Evolutionary conservation across 53 echinoderm and acorn worm genomes (phyloP).

Genomic region (Astropecten irregularis): DNA sequence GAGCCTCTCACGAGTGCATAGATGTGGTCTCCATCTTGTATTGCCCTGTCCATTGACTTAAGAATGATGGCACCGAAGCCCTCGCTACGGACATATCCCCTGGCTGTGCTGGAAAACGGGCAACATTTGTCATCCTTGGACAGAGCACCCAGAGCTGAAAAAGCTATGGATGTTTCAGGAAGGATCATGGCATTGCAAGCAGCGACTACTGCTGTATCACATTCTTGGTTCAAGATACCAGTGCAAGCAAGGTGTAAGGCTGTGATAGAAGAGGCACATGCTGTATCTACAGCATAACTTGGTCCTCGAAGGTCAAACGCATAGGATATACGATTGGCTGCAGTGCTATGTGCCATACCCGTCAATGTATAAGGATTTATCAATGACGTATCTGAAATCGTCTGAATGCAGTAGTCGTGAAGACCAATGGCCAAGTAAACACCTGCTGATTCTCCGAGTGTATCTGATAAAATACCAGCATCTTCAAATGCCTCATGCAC

Average conservation of each 20-base stretch:
- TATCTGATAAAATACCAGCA: slow-evolving; percentile 64
- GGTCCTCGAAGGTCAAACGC: slow-evolving; percentile 71
- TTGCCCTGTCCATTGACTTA: slow-evolving; percentile 77
- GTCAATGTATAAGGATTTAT: slow-evolving; percentile 63
- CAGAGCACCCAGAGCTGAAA: slow-evolving; percentile 90
- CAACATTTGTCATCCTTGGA: slow-evolving; percentile 90
- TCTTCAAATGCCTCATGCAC: slow-evolving; percentile 72
- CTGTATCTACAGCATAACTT: slow-evolving; percentile 84
- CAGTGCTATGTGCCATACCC: slow-evolving; percentile 42
- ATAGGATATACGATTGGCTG: slow-evolving; percentile 61
- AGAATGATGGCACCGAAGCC: slow-evolving; percentile 87
- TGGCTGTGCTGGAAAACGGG: slow-evolving; percentile 91
- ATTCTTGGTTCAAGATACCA: slow-evolving; percentile 82
- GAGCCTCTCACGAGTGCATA: slow-evolving; percentile 85
- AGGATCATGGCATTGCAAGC: slow-evolving; percentile 76
- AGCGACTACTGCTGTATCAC: slow-evolving; percentile 77
- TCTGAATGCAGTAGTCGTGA: slow-evolving; percentile 80
- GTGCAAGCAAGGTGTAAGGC: slow-evolving; percentile 93
- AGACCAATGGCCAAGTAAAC: slow-evolving; percentile 86
- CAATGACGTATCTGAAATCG: slow-evolving; percentile 21
- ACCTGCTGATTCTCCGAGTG: slow-evolving; percentile 62
- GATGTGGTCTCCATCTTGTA: slow-evolving; percentile 87
- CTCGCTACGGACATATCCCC: slow-evolving; percentile 95
- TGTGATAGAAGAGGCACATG: slow-evolving; percentile 92
- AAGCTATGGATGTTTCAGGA: slow-evolving; percentile 88